phyloP scores from a whole-genome alignment of 2,113 vertebrate species.

The Actenoides hombroni region DNA sequence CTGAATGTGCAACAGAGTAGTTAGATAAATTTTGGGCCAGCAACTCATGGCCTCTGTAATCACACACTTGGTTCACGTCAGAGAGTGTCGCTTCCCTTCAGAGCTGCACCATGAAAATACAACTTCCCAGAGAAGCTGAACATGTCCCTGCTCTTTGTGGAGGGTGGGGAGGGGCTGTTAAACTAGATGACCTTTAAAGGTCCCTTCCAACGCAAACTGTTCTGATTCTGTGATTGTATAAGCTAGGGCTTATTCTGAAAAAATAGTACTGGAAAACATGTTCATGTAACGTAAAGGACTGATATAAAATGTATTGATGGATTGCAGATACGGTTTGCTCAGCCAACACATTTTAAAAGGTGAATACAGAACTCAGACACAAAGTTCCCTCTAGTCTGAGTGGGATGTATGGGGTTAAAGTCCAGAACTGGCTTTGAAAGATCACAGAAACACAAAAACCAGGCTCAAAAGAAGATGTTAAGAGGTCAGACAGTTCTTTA shows the following conservation, averaged over 20 bases:
- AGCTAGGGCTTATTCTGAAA: background rate
- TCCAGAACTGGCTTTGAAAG: background rate
- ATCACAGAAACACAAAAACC: background rate
- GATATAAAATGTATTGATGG: background rate
- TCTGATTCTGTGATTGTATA: background rate
- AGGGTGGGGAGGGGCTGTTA: background rate
- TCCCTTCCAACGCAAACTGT: background rate
- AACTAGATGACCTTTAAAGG: background rate
- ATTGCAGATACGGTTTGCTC: background rate
- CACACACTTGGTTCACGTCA: background rate
- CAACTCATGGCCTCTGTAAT: background rate
- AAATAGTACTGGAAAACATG: background rate
- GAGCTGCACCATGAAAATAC: background rate
- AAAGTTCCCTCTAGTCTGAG: background rate
- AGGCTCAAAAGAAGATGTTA: background rate
- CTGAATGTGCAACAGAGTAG: background rate
- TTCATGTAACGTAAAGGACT: background rate
- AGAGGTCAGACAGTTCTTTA: background rate
- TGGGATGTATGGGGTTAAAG: background rate
- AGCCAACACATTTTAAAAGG: background rate
- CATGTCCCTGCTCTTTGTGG: background rate
- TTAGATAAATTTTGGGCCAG: background rate
- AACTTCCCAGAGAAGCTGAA: background rate
- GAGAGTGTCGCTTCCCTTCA: background rate
- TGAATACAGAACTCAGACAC: rapidly evolving